Percentiles rank a stretch among this genome's conserved stretches.
Evolutionary conservation across 1,140 invertebrate species (phyloP).

Genomic region (Lasaia peninsularis): DNA sequence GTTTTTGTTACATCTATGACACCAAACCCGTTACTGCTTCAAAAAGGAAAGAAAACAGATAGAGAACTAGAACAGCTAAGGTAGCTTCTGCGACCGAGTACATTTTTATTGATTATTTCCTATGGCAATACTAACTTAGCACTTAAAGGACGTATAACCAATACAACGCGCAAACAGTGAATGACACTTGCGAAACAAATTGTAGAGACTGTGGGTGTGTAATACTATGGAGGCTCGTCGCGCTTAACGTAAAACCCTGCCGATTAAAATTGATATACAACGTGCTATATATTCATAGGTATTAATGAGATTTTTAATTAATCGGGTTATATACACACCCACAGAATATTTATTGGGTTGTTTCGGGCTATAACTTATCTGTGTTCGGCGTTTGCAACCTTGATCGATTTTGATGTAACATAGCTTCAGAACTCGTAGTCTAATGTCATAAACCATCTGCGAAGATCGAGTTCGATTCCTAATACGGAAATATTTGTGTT

Average conservation of each 20-base stretch:
- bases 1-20: slow-evolving; percentile 38
- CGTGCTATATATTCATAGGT: neutral
- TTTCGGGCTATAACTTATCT: no score
- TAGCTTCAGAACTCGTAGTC: no score
- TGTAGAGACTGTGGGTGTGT: neutral
- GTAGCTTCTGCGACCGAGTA: slow-evolving; percentile 68
- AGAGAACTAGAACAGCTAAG: slow-evolving; percentile 61
- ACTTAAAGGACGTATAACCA: slow-evolving; percentile 39
- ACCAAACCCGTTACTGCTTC: slow-evolving; percentile 67
- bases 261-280: neutral
- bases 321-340: slow-evolving; percentile 5
- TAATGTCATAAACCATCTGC: no score
- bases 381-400: no score
- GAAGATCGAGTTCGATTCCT: no score
- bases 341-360: neutral
- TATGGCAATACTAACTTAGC: slow-evolving; percentile 29
- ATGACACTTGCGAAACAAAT: slow-evolving; percentile 4
- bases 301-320: neutral
- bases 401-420: no score
- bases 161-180: slow-evolving; percentile 39
- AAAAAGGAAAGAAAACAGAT: slow-evolving; percentile 66
- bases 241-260: neutral
- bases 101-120: slow-evolving; percentile 56
- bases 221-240: slow-evolving; percentile 1
- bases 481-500: no score